Evolutionary conservation across 2,888 invertebrate genomes (phyloP).

Genomic region (Catotricha subobsoleta): DNA sequence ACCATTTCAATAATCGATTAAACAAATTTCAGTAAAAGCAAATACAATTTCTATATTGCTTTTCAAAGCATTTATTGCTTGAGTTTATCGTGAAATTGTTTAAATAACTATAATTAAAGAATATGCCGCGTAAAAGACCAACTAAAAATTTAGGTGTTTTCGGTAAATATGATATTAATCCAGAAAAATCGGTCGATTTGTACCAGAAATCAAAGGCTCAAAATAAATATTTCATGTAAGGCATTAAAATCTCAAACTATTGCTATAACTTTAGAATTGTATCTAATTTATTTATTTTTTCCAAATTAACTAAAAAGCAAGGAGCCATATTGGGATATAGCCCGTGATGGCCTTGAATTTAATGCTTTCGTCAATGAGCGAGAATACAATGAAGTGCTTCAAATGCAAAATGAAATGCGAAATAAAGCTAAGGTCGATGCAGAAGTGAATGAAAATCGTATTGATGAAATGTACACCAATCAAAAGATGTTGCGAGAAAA

Average conservation of each 20-base stretch:
- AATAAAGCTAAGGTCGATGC: conserved; percentile 19
- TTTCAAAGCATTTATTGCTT: no score
- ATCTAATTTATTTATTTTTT: background rate
- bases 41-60: no score
- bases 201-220: conserved; percentile 23
- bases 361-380: conserved; percentile 23
- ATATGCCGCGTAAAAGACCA: conserved; percentile 24
- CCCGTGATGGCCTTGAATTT: conserved; percentile 24
- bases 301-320: conserved; percentile 16
- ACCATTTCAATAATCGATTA: no score
- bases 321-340: conserved; percentile 26
- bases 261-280: background rate
- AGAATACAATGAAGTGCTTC: conserved; percentile 21
- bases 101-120: no score
- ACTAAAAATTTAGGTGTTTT: conserved; percentile 24
- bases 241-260: background rate
- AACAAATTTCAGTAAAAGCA: no score
- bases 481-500: conserved; percentile 21
- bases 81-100: no score
- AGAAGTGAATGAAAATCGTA: conserved; percentile 19
- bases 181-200: conserved; percentile 22
- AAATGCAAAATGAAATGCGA: conserved; percentile 21
- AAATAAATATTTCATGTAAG: conserved; percentile 23
- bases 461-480: conserved; percentile 19
- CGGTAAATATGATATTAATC: conserved; percentile 23